These are phyloP conservation scores for Bubalus kerabau DNA, from an alignment of 2,113 vertebrate genomes.

Conservation along the genomic window DNA sequence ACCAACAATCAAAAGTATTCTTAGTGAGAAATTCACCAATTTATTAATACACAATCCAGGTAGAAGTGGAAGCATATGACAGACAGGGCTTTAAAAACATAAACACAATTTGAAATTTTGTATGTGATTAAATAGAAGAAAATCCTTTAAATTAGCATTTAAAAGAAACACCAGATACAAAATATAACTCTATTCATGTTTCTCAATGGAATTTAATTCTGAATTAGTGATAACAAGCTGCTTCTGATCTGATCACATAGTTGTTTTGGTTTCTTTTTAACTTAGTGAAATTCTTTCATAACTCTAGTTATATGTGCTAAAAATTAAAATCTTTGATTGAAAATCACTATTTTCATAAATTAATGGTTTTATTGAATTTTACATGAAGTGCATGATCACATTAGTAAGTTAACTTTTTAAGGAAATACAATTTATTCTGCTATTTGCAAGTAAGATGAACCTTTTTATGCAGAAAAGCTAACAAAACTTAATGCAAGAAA, in stretches of 20 bases:
- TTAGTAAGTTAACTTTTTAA: slow-evolving; percentile 6
- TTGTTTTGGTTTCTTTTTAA: slow-evolving; percentile 21
- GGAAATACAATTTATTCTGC: background rate
- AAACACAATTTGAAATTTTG: slow-evolving; percentile 16
- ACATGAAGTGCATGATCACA: background rate
- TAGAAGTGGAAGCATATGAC: background rate
- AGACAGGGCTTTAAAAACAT: background rate
- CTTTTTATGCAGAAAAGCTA: background rate
- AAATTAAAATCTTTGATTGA: background rate
- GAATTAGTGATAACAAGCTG: slow-evolving; percentile 3
- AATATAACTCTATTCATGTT: background rate
- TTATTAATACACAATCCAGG: background rate
- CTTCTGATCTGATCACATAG: slow-evolving; percentile 6
- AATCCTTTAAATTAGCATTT: slow-evolving; percentile 17
- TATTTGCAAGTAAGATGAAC: background rate
- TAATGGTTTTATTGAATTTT: background rate
- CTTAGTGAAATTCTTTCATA: background rate
- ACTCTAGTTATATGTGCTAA: background rate
- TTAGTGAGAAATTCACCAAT: background rate
- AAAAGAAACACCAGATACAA: background rate
- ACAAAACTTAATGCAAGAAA: background rate
- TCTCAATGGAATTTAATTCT: slow-evolving; percentile 17
- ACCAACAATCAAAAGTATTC: background rate
- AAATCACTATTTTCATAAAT: slow-evolving; percentile 11
- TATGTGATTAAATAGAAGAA: background rate